Conservation (phyloP, 2,888 invertebrate species). For the Coelinius sp. region DNA sequence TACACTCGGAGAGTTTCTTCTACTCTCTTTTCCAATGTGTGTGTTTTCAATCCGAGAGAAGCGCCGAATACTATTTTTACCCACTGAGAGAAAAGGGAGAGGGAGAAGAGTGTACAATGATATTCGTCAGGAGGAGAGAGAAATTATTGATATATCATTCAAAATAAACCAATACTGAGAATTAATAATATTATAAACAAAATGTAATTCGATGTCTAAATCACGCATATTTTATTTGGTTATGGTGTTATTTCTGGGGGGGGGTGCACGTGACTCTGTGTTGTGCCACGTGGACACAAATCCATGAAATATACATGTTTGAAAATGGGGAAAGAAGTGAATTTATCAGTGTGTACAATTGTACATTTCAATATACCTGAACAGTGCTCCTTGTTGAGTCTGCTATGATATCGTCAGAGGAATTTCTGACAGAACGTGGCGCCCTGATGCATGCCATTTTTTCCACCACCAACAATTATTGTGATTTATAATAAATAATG, state of each 20-base stretch:
- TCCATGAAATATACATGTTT: background rate
- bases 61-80: slow-evolving; percentile 22
- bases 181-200: background rate
- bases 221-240: background rate
- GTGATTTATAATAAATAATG: background rate
- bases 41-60: slow-evolving; percentile 18
- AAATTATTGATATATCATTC: slow-evolving; percentile 1
- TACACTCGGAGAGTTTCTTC: slow-evolving; percentile 21
- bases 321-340: background rate
- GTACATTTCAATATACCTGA: slow-evolving; percentile 56
- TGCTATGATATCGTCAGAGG: slow-evolving; percentile 81
- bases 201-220: slow-evolving; percentile 2
- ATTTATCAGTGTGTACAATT: background rate
- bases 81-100: background rate
- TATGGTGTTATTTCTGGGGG: background rate
- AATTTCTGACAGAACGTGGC: slow-evolving; percentile 81
- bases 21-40: slow-evolving; percentile 15
- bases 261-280: slow-evolving; percentile 4
- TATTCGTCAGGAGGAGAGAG: background rate
- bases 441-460: slow-evolving; percentile 77
- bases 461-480: background rate
- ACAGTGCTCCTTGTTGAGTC: slow-evolving; percentile 64
- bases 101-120: background rate
- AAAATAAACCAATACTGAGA: background rate
- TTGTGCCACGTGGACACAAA: slow-evolving; percentile 17